A percentile compares a stretch with the other conserved stretches of the same genome.
Evolutionary conservation across 2,797 vertebrate genomes (phyloP).

Genomic region (Bradypodion pumilum): DNA sequence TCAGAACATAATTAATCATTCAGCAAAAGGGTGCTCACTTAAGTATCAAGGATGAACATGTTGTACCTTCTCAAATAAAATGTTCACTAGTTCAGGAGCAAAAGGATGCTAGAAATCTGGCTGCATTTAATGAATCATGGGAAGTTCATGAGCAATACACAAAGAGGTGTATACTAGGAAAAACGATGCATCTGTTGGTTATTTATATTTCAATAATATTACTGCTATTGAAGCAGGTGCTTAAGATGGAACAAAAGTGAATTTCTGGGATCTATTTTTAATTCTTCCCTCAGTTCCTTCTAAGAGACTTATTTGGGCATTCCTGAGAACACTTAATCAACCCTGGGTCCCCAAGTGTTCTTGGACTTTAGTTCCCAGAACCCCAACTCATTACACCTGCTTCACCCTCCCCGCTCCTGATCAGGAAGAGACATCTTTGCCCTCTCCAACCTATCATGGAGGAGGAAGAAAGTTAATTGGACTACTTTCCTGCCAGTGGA

Average conservation of each 20-base stretch:
- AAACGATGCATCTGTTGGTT: background rate
- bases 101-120: constrained; percentile 34
- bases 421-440: too few relatives aligned
- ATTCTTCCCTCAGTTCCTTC: background rate
- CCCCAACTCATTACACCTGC: too few relatives aligned
- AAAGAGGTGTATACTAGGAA: constrained; percentile 28
- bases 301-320: background rate
- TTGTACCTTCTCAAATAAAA: constrained; percentile 57
- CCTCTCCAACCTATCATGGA: too few relatives aligned
- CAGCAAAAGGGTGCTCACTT: constrained; percentile 48
- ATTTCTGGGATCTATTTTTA: background rate
- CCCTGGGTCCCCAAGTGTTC: background rate
- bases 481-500: too few relatives aligned
- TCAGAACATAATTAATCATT: constrained; percentile 68
- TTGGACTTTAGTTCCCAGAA: too few relatives aligned
- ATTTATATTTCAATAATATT: background rate
- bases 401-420: too few relatives aligned
- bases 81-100: constrained; percentile 37
- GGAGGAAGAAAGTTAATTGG: too few relatives aligned
- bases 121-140: constrained; percentile 38
- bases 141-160: constrained; percentile 11
- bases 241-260: background rate
- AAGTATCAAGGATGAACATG: constrained; percentile 62
- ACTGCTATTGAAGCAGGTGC: constrained; percentile 14
- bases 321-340: background rate